These are phyloP conservation scores for Arbacia lixula DNA, from an alignment of 53 echinoderm and acorn worm species.

Conservation along the genomic window DNA sequence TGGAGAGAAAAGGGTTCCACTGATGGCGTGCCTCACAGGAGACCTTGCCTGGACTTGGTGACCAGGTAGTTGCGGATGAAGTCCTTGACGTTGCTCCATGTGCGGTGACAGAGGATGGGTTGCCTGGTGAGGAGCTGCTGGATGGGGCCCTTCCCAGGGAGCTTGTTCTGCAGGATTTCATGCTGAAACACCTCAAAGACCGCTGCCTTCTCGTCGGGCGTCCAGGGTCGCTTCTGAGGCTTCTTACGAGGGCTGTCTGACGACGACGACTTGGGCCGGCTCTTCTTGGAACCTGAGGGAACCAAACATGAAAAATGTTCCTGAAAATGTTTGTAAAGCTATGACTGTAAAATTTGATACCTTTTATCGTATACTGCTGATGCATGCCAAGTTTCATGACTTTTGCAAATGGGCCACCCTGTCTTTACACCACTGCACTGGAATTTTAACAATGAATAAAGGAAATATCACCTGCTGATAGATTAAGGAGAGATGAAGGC, in stretches of 20 bases:
- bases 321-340: too few species aligned
- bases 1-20: background rate
- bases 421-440: too few species aligned
- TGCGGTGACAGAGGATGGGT: slow-evolving; percentile 40
- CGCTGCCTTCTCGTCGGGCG: slow-evolving; percentile 59
- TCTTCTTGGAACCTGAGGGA: slow-evolving; percentile 29
- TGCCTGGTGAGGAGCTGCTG: slow-evolving; percentile 40
- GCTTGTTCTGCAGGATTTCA: slow-evolving; percentile 57
- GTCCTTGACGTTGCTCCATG: slow-evolving; percentile 60
- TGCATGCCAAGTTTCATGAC: too few species aligned
- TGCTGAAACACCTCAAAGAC: slow-evolving; percentile 60
- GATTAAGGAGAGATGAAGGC: too few species aligned
- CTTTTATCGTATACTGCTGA: too few species aligned
- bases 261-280: slow-evolving; percentile 14
- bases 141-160: slow-evolving; percentile 54
- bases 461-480: too few species aligned
- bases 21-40: background rate
- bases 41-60: slow-evolving; percentile 49
- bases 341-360: too few species aligned
- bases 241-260: slow-evolving; percentile 52
- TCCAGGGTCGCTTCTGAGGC: slow-evolving; percentile 55
- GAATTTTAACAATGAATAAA: too few species aligned
- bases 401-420: too few species aligned
- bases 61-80: slow-evolving; percentile 60
- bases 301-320: background rate